A percentile compares a stretch with the other conserved stretches of the same genome.
Conservation (phyloP, 2,888 invertebrate genomes). For the Thymelicus acteon region DNA sequence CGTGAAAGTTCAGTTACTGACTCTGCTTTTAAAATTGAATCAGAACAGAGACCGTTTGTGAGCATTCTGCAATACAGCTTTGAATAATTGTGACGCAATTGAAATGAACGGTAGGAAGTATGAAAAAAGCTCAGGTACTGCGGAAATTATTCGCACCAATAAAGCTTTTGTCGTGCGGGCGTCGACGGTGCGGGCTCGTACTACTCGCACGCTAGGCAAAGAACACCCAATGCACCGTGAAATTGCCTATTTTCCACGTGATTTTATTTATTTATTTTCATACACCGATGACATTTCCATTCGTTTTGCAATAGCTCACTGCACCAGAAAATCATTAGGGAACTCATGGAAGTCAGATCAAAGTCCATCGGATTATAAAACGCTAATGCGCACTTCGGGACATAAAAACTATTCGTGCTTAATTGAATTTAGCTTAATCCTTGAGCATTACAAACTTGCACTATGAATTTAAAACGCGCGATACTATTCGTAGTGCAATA, state of each 20-base stretch:
- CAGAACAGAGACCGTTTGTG: slow-evolving; percentile 19
- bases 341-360: not conserved
- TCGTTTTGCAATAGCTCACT: slow-evolving; percentile 59
- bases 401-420: slow-evolving; percentile 43
- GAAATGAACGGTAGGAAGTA: slow-evolving; percentile 31
- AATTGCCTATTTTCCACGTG: slow-evolving; percentile 84
- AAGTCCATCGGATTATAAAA: slow-evolving; percentile 37
- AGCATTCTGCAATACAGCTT: slow-evolving; percentile 27
- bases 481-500: slow-evolving; percentile 57
- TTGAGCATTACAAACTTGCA: slow-evolving; percentile 57
- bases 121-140: slow-evolving; percentile 45
- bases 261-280: slow-evolving; percentile 84
- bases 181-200: slow-evolving; percentile 58
- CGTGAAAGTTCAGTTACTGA: not conserved
- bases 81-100: slow-evolving; percentile 36
- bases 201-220: slow-evolving; percentile 67
- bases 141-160: slow-evolving; percentile 70
- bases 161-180: slow-evolving; percentile 70
- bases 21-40: slow-evolving; percentile 31
- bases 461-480: slow-evolving; percentile 63
- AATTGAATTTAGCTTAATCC: slow-evolving; percentile 60
- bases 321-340: slow-evolving; percentile 58
- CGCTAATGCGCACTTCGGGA: slow-evolving; percentile 43
- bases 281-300: slow-evolving; percentile 76
- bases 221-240: slow-evolving; percentile 82